Evolutionary conservation across 2,888 invertebrate genomes (phyloP), one percentile per base, ranked within the genome.

Genomic region (Metallyticus violacea): DNA sequence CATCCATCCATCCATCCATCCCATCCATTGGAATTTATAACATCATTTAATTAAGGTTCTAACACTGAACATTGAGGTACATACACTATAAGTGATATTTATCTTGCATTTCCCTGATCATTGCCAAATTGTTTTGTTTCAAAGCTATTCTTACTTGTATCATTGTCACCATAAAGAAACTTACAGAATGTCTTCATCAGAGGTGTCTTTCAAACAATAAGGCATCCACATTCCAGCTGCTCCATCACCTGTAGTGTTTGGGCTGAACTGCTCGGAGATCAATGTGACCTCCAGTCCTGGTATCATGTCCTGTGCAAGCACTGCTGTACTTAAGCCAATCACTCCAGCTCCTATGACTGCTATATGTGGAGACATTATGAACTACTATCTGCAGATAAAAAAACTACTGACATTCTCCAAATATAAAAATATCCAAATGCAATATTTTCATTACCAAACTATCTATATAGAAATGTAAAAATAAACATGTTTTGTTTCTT

Each of bases 161-260:
- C n/a, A n/a, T n/a, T n/a, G n/a, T n/a, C n/a, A n/a, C n/a, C n/a
- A 62, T 62, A 62, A 62, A 15, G 7, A 6, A 79, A 87, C 92
- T 92, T 91, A 95, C 94, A 91, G 88, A 26, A 96, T 91, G 88
- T 94, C 92, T 0, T 92, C 89, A 1, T 90, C 89, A 0, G 94
- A 91, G 0, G 95, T 96, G 25, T 92, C 91, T 0, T 93, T 93
- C 79, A 94, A 92, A 7, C 95, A 90, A 90, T 94, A 96, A 0
- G 96, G 97, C 9, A 93, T 93, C 96, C 96, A 97, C 6, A 97
- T 91, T 0, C 97, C 97, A 0, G 96, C 97, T 1, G 96, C 95
- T 0, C 95, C 95, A 90, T 97, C 96, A 0, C 96, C 95, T 0
- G 96, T 97, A 0, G 97, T 97, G 86, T 95, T 91, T 0, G 96